These are phyloP conservation scores for Aldrovandia affinis DNA, from an alignment of 2,797 vertebrate genomes.

Conservation along the genomic window DNA sequence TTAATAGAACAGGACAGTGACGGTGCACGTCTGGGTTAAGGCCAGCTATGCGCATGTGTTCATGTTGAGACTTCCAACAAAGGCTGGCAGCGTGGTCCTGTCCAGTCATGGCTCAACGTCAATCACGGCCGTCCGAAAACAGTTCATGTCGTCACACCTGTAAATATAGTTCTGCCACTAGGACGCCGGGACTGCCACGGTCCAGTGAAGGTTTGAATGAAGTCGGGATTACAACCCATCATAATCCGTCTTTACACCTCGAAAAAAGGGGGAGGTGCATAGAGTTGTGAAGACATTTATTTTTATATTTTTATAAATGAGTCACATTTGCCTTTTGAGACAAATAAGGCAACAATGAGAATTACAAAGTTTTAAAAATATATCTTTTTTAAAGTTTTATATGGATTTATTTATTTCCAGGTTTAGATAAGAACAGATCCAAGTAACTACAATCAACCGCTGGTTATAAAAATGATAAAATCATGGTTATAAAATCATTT, in stretches of 20 bases:
- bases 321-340: background rate
- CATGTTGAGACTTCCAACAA: slow-evolving; percentile 30
- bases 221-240: background rate
- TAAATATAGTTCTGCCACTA: background rate
- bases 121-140: slow-evolving; percentile 36
- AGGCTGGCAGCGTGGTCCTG: slow-evolving; percentile 5
- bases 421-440: too few relatives aligned
- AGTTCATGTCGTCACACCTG: slow-evolving; percentile 21
- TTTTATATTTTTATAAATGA: background rate
- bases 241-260: slow-evolving; percentile 15
- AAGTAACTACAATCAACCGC: too few relatives aligned
- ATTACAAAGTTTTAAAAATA: too few relatives aligned
- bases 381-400: too few relatives aligned
- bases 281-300: background rate
- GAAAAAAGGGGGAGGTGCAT: background rate
- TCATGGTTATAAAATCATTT: too few relatives aligned
- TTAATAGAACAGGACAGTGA: slow-evolving; percentile 57
- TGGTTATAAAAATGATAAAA: too few relatives aligned
- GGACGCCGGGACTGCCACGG: background rate
- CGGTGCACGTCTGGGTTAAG: slow-evolving; percentile 38
- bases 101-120: slow-evolving; percentile 30
- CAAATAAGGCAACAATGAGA: too few relatives aligned
- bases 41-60: slow-evolving; percentile 53
- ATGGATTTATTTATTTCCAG: too few relatives aligned
- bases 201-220: background rate